phyloP scores from a whole-genome alignment of 2,888 invertebrate genomes.

The Synanthedon vespiformis region DNA sequence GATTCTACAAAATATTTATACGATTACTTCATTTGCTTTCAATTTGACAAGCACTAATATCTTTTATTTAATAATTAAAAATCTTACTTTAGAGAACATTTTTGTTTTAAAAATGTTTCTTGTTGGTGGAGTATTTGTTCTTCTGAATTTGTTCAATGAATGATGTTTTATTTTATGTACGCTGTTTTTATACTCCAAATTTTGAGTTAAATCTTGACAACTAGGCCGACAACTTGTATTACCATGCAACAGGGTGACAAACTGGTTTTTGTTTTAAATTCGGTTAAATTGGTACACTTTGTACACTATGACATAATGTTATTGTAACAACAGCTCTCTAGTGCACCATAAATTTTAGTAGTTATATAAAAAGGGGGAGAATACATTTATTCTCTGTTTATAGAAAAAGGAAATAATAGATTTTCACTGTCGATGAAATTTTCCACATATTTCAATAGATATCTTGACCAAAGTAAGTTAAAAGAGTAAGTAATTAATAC shows the following conservation, averaged over 20 bases:
- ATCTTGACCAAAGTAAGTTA: too few relatives aligned
- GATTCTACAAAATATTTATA: too few relatives aligned
- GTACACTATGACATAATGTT: neutral
- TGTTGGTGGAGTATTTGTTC: constrained; percentile 13
- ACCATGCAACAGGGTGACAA: constrained; percentile 2
- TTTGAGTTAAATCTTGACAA: constrained; percentile 5
- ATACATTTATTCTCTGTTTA: too few relatives aligned
- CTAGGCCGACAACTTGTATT: constrained; percentile 5
- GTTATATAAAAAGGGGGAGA: too few relatives aligned
- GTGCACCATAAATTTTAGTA: too few relatives aligned
- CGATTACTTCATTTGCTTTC: too few relatives aligned
- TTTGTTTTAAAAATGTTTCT: constrained; percentile 6
- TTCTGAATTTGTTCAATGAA: constrained; percentile 20
- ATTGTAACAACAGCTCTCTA: neutral
- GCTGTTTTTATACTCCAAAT: constrained; percentile 31
- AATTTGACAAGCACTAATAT: constrained; percentile 1
- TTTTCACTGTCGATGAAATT: too few relatives aligned
- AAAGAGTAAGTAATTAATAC: too few relatives aligned
- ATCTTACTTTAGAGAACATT: constrained; percentile 35
- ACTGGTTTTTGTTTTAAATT: neutral
- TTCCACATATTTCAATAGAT: too few relatives aligned
- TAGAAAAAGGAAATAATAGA: too few relatives aligned
- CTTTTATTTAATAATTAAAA: constrained; percentile 3
- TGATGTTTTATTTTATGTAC: constrained; percentile 22
- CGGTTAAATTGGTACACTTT: constrained; percentile 1